Percentiles rank a stretch among this genome's conserved stretches.
These are phyloP conservation scores for Camelus bactrianus DNA, from an alignment of 2,113 vertebrate genomes.

Conservation along the genomic window DNA sequence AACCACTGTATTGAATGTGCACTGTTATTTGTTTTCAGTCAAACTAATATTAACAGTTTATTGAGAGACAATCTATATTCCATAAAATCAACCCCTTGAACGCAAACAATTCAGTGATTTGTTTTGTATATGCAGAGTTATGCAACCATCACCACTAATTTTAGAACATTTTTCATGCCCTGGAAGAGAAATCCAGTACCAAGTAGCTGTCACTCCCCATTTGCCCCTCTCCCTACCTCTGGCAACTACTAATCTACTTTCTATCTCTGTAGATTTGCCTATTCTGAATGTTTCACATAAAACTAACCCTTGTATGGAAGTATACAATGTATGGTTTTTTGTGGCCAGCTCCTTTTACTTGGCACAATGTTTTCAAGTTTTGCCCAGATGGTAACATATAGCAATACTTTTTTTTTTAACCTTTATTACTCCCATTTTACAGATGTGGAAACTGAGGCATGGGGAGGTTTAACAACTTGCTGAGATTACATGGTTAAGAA, in stretches of 20 bases:
- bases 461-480: background rate
- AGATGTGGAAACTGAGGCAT: background rate
- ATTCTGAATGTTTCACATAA: background rate
- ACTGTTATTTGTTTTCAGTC: background rate
- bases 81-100: constrained; percentile 12
- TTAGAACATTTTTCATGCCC: background rate
- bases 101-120: background rate
- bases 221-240: no score
- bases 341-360: background rate
- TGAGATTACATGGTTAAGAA: background rate
- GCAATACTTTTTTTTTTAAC: background rate
- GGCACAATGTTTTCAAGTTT: background rate
- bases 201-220: background rate
- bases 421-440: background rate
- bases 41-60: background rate
- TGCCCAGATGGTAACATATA: no score
- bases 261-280: background rate
- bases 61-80: background rate
- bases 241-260: background rate
- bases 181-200: background rate
- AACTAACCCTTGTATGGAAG: background rate
- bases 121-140: background rate
- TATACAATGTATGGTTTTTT: background rate
- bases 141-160: background rate
- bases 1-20: background rate